phyloP scores from a whole-genome alignment of 2,888 invertebrate species.

The Ectropis crepuscularia region DNA sequence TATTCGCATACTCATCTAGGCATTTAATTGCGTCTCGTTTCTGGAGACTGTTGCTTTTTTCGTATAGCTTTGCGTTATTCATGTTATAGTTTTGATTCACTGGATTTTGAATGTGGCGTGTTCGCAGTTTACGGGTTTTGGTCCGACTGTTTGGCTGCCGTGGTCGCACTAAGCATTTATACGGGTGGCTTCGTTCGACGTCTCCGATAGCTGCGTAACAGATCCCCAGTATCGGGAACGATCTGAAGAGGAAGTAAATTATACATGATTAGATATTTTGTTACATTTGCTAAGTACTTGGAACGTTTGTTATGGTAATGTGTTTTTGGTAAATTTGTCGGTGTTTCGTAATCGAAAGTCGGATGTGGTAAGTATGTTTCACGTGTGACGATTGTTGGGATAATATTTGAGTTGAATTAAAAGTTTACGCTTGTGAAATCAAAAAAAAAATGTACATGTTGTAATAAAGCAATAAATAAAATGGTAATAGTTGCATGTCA shows the following conservation, averaged over 20 bases:
- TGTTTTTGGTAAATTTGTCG: background rate
- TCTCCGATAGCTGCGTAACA: constrained; percentile 42
- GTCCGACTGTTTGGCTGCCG: constrained; percentile 64
- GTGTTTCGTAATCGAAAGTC: background rate
- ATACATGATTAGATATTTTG: constrained; percentile 16
- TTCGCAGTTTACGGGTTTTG: constrained; percentile 68
- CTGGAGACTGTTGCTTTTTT: constrained; percentile 88
- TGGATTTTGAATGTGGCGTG: constrained; percentile 55
- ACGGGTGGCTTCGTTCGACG: constrained; percentile 54
- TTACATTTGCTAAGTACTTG: constrained; percentile 17
- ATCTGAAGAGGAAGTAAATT: constrained; percentile 23
- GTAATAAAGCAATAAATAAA: no score
- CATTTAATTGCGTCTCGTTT: constrained; percentile 83
- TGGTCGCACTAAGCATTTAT: constrained; percentile 72
- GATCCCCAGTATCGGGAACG: constrained; percentile 22
- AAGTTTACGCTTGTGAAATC: no score
- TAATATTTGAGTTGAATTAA: no score
- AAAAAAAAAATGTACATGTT: no score
- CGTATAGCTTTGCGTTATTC: constrained; percentile 88
- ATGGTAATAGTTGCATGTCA: no score
- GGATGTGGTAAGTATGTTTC: background rate
- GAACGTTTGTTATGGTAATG: constrained; percentile 1
- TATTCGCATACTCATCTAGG: constrained; percentile 85
- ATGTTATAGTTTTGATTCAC: constrained; percentile 48
- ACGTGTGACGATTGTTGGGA: background rate